Conservation (phyloP, 1,140 invertebrate species). For the Lycorma delicatula region DNA sequence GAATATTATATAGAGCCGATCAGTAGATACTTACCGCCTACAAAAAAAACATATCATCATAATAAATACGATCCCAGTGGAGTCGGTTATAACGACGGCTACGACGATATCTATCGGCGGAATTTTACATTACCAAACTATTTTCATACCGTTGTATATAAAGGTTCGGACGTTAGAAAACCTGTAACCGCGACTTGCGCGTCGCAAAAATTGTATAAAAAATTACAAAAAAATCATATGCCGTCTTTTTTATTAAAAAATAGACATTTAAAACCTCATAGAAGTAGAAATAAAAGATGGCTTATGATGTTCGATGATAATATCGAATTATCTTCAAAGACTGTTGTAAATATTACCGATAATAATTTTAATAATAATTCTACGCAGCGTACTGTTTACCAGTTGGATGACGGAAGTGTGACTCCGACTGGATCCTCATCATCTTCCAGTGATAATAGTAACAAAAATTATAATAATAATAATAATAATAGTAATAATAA, state of each 20-base stretch:
- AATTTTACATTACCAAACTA: slow-evolving; percentile 36
- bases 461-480: no score
- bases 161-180: slow-evolving; percentile 60
- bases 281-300: not conserved
- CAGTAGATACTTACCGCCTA: slow-evolving; percentile 49
- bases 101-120: no score
- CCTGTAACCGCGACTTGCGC: slow-evolving; percentile 15
- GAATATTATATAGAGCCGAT: slow-evolving; percentile 83
- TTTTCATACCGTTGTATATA: slow-evolving; percentile 77
- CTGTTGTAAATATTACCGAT: not conserved
- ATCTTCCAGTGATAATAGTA: no score
- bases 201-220: slow-evolving; percentile 10
- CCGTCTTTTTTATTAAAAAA: not conserved
- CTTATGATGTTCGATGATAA: not conserved
- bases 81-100: no score
- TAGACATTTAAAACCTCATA: no score
- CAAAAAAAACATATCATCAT: no score
- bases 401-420: no score
- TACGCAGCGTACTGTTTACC: slow-evolving; percentile 6
- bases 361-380: no score
- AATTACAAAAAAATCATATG: not conserved
- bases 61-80: no score
- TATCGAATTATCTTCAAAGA: not conserved
- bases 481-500: no score
- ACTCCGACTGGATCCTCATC: no score